These are phyloP conservation scores for silkworm (Bombyx mori) DNA, from an alignment of 1,140 invertebrate species.

Conservation along the genomic window ASM3026992v2 NC_085111.1:9784001-9784500, in stretches of 20 bases:
- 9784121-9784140: slow-evolving; percentile 10
- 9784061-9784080: too few species aligned
- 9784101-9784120: slow-evolving; percentile 7
- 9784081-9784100: too few species aligned
- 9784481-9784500: slow-evolving; percentile 21
- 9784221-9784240: slow-evolving; percentile 17
- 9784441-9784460: slow-evolving; percentile 8
- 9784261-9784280: slow-evolving; percentile 23
- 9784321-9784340: slow-evolving; percentile 5
- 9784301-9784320: slow-evolving; percentile 17
- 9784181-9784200: slow-evolving; percentile 25
- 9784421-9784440: background rate
- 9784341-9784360: slow-evolving; percentile 7
- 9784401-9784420: slow-evolving; percentile 1
- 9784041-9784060: too few species aligned
- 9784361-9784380: slow-evolving; percentile 8
- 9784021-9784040: too few species aligned
- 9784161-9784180: slow-evolving; percentile 13
- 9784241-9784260: slow-evolving; percentile 23
- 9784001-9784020: too few species aligned
- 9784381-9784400: slow-evolving; percentile 3
- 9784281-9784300: slow-evolving; percentile 27
- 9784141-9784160: slow-evolving; percentile 13
- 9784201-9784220: slow-evolving; percentile 16
- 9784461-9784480: slow-evolving; percentile 15